These are phyloP conservation scores for Aphelinus atriplicis DNA, from an alignment of 1,140 invertebrate genomes.

Conservation along the genomic window DNA sequence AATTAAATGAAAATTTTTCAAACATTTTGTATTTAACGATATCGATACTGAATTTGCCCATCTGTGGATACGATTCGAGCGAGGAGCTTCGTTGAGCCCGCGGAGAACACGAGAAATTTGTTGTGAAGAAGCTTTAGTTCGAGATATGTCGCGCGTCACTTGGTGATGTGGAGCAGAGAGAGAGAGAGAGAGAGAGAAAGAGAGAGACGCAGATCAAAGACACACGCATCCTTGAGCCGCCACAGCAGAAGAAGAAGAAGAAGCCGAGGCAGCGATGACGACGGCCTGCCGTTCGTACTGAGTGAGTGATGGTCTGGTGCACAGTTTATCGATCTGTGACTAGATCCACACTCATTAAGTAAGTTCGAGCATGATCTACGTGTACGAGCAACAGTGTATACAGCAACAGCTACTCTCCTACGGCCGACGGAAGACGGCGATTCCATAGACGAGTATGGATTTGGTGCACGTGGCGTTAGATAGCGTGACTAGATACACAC, in stretches of 20 bases:
- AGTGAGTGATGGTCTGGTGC: slow-evolving; percentile 80
- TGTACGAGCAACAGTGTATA: not conserved
- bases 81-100: too few relatives aligned
- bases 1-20: too few relatives aligned
- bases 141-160: too few relatives aligned
- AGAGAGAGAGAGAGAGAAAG: not conserved
- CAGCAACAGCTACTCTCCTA: not conserved
- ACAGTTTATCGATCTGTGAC: slow-evolving; percentile 75
- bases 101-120: too few relatives aligned
- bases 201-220: slow-evolving; percentile 12
- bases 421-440: slow-evolving; percentile 52
- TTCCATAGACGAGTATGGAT: slow-evolving; percentile 80
- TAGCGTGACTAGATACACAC: slow-evolving; percentile 86
- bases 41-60: too few relatives aligned
- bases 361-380: slow-evolving; percentile 52
- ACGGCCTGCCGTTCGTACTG: slow-evolving; percentile 55
- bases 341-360: slow-evolving; percentile 90
- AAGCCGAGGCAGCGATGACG: slow-evolving; percentile 17
- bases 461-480: slow-evolving; percentile 73
- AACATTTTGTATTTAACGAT: too few relatives aligned
- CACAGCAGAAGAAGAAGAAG: slow-evolving; percentile 9
- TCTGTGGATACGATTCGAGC: too few relatives aligned
- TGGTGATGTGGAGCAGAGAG: too few relatives aligned
- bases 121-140: too few relatives aligned
- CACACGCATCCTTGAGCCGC: not conserved